These are phyloP conservation scores for cattle (Bos taurus) DNA, from an alignment of 2,113 vertebrate species.

Conservation along the genomic window DNA sequence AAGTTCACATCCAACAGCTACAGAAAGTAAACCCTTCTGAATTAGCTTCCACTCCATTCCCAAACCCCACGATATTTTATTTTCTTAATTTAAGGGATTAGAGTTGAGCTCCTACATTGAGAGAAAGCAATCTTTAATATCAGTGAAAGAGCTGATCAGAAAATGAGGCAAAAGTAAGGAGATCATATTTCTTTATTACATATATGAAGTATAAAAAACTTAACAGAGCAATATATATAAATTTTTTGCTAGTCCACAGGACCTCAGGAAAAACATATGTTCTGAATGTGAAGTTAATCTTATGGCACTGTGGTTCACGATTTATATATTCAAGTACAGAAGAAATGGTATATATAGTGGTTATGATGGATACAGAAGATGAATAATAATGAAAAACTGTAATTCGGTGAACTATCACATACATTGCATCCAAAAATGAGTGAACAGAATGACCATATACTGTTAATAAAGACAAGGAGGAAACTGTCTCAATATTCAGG, in stretches of 20 bases:
- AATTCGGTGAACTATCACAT: conserved; percentile 72
- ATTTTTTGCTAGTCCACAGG: conserved; percentile 80
- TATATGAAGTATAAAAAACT: conserved; percentile 83
- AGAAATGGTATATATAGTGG: conserved; percentile 49
- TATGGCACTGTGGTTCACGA: conserved; percentile 65
- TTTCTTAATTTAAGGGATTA: conserved; percentile 38
- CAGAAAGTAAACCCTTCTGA: neutral
- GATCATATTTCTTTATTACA: conserved; percentile 82
- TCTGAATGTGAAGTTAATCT: conserved; percentile 58
- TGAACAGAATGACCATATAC: conserved; percentile 57
- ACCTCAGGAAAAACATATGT: conserved; percentile 77
- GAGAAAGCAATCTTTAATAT: neutral
- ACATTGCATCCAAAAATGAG: conserved; percentile 61
- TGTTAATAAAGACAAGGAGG: conserved; percentile 71
- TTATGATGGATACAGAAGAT: conserved; percentile 71
- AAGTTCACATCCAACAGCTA: neutral
- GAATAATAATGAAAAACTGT: conserved; percentile 67
- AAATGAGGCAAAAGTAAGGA: conserved; percentile 54
- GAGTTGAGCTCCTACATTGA: conserved; percentile 16
- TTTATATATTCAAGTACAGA: conserved; percentile 67
- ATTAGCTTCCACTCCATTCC: neutral
- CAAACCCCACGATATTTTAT: neutral
- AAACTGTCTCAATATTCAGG: conserved; percentile 65
- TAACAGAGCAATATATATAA: conserved; percentile 76
- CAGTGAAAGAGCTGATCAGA: conserved; percentile 21